Percentiles rank a stretch among this genome's conserved stretches.
phyloP scores from a whole-genome alignment of 2,888 invertebrate genomes.

The Eilema caniola region DNA sequence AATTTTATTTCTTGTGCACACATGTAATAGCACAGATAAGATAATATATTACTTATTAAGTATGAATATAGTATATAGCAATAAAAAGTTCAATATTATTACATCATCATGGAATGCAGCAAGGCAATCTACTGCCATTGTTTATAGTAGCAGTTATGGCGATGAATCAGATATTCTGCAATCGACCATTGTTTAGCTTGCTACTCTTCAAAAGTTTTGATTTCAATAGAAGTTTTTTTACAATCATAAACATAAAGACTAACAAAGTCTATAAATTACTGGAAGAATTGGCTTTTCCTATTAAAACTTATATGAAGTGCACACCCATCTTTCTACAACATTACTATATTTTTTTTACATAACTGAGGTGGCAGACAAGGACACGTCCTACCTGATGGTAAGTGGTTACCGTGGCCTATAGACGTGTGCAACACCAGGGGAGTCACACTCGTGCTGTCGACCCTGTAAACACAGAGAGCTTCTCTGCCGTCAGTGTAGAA shows the following conservation, averaged over 20 bases:
- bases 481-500: too few species aligned
- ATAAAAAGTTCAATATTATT: background rate
- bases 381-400: too few species aligned
- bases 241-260: background rate
- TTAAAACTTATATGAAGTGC: background rate
- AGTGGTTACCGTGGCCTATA: too few species aligned
- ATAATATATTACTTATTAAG: background rate
- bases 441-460: too few species aligned
- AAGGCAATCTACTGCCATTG: conserved; percentile 15
- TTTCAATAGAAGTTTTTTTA: background rate
- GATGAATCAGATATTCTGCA: background rate
- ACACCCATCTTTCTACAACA: background rate
- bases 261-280: background rate
- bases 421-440: too few species aligned
- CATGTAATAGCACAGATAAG: background rate
- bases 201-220: background rate
- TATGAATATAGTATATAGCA: background rate
- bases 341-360: too few species aligned
- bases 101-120: background rate
- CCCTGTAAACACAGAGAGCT: too few species aligned
- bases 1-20: background rate
- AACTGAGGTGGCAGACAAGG: too few species aligned
- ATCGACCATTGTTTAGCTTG: background rate
- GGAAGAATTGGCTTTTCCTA: too few species aligned
- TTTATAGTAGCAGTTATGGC: conserved; percentile 11